Conservation (phyloP, 2,113 vertebrate species). For the Catagonus wagneri region DNA sequence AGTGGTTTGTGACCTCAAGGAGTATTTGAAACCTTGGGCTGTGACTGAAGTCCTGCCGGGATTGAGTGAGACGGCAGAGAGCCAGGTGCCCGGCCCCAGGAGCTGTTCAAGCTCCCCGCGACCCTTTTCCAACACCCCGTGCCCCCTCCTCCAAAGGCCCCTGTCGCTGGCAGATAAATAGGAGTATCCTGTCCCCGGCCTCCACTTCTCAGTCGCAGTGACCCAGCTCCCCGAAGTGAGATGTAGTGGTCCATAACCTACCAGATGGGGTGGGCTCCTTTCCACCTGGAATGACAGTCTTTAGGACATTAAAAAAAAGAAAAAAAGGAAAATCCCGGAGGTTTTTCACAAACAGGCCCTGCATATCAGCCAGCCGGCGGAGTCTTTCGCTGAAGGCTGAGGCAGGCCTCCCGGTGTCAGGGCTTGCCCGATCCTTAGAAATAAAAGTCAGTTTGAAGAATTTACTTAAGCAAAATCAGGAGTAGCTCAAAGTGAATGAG, state of each 20-base stretch:
- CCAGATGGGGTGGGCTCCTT: background rate
- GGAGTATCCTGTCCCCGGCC: background rate
- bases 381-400: background rate
- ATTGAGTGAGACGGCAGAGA: background rate
- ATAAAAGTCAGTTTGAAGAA: constrained; percentile 57
- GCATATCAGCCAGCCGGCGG: background rate
- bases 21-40: background rate
- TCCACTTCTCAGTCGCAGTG: background rate
- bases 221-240: background rate
- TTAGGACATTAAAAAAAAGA: background rate
- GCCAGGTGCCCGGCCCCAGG: background rate
- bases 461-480: constrained; percentile 55
- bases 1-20: background rate
- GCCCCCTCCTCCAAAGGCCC: background rate
- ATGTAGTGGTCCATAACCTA: background rate
- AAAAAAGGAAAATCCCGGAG: background rate
- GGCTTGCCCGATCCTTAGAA: background rate
- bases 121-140: background rate
- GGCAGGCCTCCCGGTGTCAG: background rate
- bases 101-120: background rate
- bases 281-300: background rate
- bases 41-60: background rate
- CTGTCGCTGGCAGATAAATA: background rate
- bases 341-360: constrained; percentile 35
- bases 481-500: constrained; percentile 37